Base-by-base conservation (phyloP, 92 coral and sea anemone genomes). In the Zoanthus sansibaricus region DNA sequence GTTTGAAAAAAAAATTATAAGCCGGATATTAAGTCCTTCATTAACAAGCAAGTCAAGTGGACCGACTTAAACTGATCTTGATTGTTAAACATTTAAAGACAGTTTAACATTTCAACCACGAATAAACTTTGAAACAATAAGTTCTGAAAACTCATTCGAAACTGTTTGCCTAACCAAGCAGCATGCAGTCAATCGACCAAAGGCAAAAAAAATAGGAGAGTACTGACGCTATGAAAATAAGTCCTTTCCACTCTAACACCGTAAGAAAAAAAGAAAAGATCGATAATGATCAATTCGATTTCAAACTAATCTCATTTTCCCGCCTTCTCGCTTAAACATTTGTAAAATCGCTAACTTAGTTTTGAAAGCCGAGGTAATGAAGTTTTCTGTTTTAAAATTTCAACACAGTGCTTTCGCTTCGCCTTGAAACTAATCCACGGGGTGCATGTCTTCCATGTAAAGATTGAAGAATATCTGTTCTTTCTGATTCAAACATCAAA, bases 11-110 rank as follows among this genome's bases (percentile, higher is more conserved):
- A 80, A 80, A 80, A 66, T 80, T 80, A 44, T 66, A 67, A 42
- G 46, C 73, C 58, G 85, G 85, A 80, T 80, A 80, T 80, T 48
- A 80, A 62, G 45, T 80, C 47, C 58, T 67, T 66, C 44, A 80
- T 80, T 80, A 80, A 64, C 59, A 80, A 80, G 59, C 25, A 62
- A 80, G 58, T 66, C 56, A 64, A 80, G 75, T 46, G 55, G 73
- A 7, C 47, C 74, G 21, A 55, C n/a, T 80, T 74, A 47, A 64
- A 45, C 55, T 67, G 61, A 45, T 17, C 75, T 66, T 55, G 85
- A 80, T 80, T 80, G 85, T 80, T 80, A 64, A 80, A 66, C 62
- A 66, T 68, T 47, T 47, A 11, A 21, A 11, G 58, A 18, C 85
- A 80, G 74, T 80, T 80, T 80, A 64, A 80, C 73, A 64, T 66